Conservation (phyloP, 2,888 invertebrate genomes). For the Drosophila vallismaia region DNA sequence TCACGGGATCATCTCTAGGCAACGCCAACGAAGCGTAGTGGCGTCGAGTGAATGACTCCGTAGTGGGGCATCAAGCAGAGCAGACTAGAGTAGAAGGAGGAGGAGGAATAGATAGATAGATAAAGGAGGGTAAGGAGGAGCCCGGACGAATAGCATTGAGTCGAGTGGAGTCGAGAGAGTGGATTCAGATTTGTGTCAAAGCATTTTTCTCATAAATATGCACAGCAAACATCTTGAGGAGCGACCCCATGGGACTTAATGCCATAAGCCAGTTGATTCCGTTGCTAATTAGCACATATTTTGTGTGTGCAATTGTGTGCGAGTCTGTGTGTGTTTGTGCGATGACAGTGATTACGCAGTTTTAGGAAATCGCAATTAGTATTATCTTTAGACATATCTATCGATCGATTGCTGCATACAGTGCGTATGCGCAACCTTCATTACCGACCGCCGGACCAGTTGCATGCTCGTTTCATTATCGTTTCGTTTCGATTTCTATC, state of each 20-base stretch:
- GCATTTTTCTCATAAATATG: constrained; percentile 26
- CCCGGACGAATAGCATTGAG: not conserved
- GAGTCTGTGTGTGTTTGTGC: constrained; percentile 24
- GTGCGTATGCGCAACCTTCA: constrained; percentile 66
- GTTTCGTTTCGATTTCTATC: constrained; percentile 5
- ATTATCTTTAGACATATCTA: not conserved
- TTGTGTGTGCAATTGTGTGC: constrained; percentile 26
- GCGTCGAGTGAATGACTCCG: constrained; percentile 55
- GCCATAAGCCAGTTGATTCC: constrained; percentile 26
- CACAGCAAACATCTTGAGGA: constrained; percentile 17
- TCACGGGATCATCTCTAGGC: constrained; percentile 53
- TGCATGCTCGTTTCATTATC: constrained; percentile 10
- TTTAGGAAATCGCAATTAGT: not conserved
- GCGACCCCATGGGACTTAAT: constrained; percentile 23
- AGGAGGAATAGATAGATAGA: constrained; percentile 25
- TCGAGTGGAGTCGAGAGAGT: constrained; percentile 22
- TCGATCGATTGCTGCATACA: constrained; percentile 16
- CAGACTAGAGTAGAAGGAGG: constrained; percentile 1
- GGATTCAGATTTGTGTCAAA: constrained; percentile 56
- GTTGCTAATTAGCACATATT: constrained; percentile 63
- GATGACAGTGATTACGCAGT: constrained; percentile 61
- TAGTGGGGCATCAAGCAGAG: constrained; percentile 39
- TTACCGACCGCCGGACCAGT: not conserved
- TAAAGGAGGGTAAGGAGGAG: constrained; percentile 6
- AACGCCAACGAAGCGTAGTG: constrained; percentile 42